phyloP scores from a whole-genome alignment of 1,140 invertebrate genomes.

The Brachionus calyciflorus region DNA sequence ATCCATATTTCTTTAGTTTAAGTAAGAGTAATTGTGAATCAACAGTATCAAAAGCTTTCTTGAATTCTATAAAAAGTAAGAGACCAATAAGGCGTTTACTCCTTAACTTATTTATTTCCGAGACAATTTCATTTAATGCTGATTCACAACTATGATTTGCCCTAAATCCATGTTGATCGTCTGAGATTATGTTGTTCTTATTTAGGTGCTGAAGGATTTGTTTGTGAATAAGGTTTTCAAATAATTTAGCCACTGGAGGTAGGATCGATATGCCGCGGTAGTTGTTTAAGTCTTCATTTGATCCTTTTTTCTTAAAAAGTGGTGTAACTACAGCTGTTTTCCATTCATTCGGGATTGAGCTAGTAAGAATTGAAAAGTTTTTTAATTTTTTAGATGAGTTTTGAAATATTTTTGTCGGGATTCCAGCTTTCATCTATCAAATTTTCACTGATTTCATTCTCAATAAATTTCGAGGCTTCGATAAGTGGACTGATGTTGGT shows the following conservation, averaged over 20 bases:
- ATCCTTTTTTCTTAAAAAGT: conserved; percentile 48
- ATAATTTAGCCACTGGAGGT: conserved; percentile 37
- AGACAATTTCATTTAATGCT: not conserved
- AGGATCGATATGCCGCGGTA: conserved; percentile 48
- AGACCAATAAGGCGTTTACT: not conserved
- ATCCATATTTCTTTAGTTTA: not conserved
- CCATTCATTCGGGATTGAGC: conserved; percentile 45
- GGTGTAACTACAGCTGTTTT: conserved; percentile 46
- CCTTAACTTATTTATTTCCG: not conserved
- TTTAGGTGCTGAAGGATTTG: not conserved
- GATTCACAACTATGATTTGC: not conserved
- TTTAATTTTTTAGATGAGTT: not conserved
- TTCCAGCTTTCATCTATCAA: not conserved
- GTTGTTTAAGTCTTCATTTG: conserved; percentile 46
- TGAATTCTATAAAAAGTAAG: not conserved
- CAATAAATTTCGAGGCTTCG: not conserved
- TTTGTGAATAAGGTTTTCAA: conserved; percentile 8
- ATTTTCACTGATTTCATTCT: not conserved
- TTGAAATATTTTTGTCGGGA: not conserved
- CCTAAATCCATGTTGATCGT: not conserved
- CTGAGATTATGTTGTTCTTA: not conserved
- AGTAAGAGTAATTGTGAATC: not conserved
- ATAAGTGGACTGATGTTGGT: not conserved
- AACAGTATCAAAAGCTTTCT: not conserved
- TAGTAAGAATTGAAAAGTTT: not conserved